Evolutionary conservation across 2,888 invertebrate genomes (phyloP).

Genomic region (Idaea aversata): DNA sequence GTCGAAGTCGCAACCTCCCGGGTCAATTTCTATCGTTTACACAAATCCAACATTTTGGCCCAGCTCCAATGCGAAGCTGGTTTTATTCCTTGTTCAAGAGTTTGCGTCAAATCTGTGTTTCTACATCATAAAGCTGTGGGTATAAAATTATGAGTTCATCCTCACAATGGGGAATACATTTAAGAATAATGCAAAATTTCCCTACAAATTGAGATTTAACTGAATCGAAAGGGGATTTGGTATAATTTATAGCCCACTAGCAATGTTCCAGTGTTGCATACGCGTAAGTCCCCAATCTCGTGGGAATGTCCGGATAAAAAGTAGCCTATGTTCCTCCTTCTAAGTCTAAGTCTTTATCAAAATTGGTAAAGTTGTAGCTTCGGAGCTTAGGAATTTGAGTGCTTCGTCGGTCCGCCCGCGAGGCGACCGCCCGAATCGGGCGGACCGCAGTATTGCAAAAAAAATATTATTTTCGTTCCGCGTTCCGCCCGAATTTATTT

Average conservation of each 20-base stretch:
- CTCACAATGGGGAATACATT: not conserved
- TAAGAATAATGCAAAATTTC: not conserved
- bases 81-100: conserved; percentile 32
- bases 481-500: no score
- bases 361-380: no score
- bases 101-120: conserved; percentile 33
- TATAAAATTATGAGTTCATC: conserved; percentile 18
- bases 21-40: conserved; percentile 68
- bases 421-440: no score
- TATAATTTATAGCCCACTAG: not conserved
- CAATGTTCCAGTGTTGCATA: no score
- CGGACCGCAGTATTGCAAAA: no score
- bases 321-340: no score
- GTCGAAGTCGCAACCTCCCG: conserved; percentile 29
- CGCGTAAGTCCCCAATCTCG: no score
- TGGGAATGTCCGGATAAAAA: no score
- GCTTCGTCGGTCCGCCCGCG: no score
- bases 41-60: conserved; percentile 69
- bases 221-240: not conserved
- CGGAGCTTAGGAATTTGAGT: no score
- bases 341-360: no score
- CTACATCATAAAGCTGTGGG: conserved; percentile 26
- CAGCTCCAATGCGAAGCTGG: conserved; percentile 44
- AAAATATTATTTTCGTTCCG: no score
- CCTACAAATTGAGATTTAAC: not conserved